phyloP scores from a whole-genome alignment of 2,113 vertebrate genomes.

The Pelvicachromis taeniatus region DNA sequence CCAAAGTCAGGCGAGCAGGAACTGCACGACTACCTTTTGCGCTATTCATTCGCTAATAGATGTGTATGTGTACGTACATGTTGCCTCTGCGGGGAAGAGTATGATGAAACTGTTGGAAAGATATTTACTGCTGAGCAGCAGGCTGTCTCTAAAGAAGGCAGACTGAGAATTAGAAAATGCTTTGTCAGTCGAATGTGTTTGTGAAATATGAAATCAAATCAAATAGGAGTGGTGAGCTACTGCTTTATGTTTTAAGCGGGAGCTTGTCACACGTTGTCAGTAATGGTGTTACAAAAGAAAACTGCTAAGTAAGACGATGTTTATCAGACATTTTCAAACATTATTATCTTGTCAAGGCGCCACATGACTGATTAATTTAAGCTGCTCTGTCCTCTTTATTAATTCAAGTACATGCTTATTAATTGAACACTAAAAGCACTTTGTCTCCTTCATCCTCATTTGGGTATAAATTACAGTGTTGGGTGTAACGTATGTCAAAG shows the following conservation, averaged over 20 bases:
- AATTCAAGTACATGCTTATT: background rate
- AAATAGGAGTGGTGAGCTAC: background rate
- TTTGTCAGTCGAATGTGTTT: background rate
- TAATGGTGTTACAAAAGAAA: background rate
- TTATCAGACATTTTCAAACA: background rate
- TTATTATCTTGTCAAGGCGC: background rate
- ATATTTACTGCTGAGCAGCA: background rate
- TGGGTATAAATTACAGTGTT: background rate
- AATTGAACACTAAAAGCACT: background rate
- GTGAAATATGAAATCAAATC: background rate
- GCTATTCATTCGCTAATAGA: conserved; percentile 17
- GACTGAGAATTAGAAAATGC: background rate
- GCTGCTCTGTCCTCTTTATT: background rate
- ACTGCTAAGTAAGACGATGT: background rate
- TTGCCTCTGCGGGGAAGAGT: conserved; percentile 6
- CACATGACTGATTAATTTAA: background rate
- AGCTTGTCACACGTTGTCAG: background rate
- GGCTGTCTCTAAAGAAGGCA: background rate
- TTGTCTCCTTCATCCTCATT: background rate
- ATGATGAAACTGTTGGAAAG: conserved; percentile 7
- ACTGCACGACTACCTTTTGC: conserved; percentile 10
- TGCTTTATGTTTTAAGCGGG: background rate
- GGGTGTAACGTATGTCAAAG: background rate
- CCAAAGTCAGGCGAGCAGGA: conserved; percentile 15
- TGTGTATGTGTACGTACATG: background rate